A percentile compares a stretch with the other conserved stretches of the same genome.
phyloP scores from a whole-genome alignment of 2,888 invertebrate genomes.

The Nasonia oneida region DNA sequence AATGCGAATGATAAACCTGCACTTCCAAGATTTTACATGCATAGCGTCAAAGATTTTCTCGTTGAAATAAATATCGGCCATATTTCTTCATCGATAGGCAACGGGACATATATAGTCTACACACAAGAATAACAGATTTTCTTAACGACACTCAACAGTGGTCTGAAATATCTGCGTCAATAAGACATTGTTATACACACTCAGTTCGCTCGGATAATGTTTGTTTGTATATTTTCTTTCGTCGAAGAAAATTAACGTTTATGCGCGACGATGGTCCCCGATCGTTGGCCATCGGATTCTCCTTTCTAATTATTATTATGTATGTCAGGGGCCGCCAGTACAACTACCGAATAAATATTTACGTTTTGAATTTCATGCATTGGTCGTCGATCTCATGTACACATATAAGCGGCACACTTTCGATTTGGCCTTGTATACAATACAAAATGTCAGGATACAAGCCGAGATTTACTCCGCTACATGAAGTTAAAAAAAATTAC shows the following conservation, averaged over 20 bases:
- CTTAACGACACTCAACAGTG: conserved; percentile 50
- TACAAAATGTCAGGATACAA: conserved; percentile 3
- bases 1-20: conserved; percentile 45
- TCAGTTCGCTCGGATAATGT: conserved; percentile 32
- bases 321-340: conserved; percentile 38
- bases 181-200: conserved; percentile 30
- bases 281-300: conserved; percentile 16
- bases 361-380: conserved; percentile 27
- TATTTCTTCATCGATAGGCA: conserved; percentile 57
- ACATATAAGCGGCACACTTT: conserved; percentile 8
- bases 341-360: conserved; percentile 15
- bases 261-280: conserved; percentile 14
- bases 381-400: neutral
- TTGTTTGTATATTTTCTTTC: conserved; percentile 17
- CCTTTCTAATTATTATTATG: conserved; percentile 32
- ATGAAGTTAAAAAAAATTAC: conserved; percentile 11
- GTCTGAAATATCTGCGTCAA: conserved; percentile 47
- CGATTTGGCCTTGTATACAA: neutral
- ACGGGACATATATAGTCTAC: conserved; percentile 53
- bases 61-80: conserved; percentile 54
- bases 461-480: neutral
- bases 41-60: conserved; percentile 39
- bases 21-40: conserved; percentile 59
- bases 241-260: conserved; percentile 33
- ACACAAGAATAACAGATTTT: conserved; percentile 54